Percentiles rank a stretch among this genome's conserved stretches.
Evolutionary conservation across 2,888 invertebrate species (phyloP).

Genomic region (Harmothoe impar): DNA sequence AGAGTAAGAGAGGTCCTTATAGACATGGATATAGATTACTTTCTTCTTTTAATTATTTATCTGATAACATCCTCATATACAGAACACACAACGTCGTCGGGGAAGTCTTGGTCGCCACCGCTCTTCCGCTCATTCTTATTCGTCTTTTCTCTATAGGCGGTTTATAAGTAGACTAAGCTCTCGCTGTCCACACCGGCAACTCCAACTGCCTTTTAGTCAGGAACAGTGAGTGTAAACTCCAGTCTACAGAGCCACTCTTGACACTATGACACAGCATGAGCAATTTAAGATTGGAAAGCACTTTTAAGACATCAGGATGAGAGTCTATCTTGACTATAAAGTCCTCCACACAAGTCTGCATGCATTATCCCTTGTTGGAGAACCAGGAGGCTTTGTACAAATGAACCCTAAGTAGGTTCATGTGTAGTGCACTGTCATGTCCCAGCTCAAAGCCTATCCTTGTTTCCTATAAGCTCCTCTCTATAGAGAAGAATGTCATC

Average conservation of each 20-base stretch:
- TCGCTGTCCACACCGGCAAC: background rate
- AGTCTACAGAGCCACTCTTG: background rate
- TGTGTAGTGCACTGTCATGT: background rate
- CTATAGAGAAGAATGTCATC: background rate
- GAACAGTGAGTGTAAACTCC: too few relatives aligned
- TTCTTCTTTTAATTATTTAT: background rate
- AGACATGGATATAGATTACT: background rate
- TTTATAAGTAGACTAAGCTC: background rate
- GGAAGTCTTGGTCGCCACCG: background rate
- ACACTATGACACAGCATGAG: constrained; percentile 22
- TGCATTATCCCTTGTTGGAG: too few relatives aligned
- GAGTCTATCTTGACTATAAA: background rate
- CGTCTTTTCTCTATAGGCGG: too few relatives aligned
- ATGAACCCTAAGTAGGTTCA: background rate
- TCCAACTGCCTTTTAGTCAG: too few relatives aligned
- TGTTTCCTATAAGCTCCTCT: background rate
- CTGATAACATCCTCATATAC: background rate
- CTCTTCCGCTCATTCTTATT: background rate
- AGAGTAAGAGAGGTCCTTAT: background rate
- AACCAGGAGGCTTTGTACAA: background rate
- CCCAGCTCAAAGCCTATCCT: background rate
- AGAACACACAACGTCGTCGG: background rate
- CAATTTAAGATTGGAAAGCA: constrained; percentile 25
- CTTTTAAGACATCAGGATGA: background rate
- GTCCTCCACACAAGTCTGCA: background rate